phyloP scores from a whole-genome alignment of 2,113 vertebrate species.

The Myanophis thanlyinensis region DNA sequence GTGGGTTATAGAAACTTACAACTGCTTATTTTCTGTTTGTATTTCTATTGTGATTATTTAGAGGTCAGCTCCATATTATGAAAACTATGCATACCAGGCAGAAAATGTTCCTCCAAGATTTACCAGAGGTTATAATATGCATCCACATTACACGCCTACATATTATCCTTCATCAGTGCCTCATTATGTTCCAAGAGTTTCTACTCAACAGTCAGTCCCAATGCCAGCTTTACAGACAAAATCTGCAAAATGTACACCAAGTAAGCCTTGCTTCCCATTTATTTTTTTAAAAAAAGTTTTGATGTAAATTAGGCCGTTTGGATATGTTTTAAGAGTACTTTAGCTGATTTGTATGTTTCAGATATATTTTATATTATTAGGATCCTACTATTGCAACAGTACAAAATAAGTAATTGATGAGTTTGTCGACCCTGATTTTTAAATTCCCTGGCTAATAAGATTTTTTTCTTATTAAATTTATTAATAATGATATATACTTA shows the following conservation, averaged over 20 bases:
- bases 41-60: constrained; percentile 20
- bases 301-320: neutral
- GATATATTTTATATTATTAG: too few species aligned
- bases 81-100: constrained; percentile 72
- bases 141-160: neutral
- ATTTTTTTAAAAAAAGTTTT: neutral
- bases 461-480: neutral
- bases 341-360: neutral
- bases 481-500: too few species aligned
- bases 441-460: neutral
- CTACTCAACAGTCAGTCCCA: constrained; percentile 32
- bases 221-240: neutral
- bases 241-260: constrained; percentile 28
- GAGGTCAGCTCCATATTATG: constrained; percentile 62
- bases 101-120: constrained; percentile 39
- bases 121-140: neutral
- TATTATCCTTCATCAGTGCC: constrained; percentile 48
- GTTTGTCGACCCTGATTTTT: neutral
- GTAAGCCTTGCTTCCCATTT: constrained; percentile 53
- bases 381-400: neutral
- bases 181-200: constrained; percentile 53
- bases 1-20: neutral
- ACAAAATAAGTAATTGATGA: neutral
- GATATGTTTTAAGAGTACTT: neutral
- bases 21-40: rapidly evolving